A percentile compares a stretch with the other conserved stretches of the same genome.
These are phyloP conservation scores for Lypha dubia DNA, from an alignment of 2,888 invertebrate genomes.

Conservation along the genomic window DNA sequence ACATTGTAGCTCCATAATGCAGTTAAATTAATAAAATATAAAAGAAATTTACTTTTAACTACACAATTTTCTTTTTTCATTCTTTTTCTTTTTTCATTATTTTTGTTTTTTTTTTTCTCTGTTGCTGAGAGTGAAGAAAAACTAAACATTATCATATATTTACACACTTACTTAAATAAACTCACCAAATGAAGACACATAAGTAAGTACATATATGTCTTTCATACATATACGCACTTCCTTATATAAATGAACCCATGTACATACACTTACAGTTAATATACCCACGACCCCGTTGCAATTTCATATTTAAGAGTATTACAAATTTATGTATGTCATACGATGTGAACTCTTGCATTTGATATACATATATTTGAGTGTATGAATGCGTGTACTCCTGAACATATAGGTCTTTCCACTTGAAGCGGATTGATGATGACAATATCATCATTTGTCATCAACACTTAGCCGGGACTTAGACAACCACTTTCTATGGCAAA, in stretches of 20 bases:
- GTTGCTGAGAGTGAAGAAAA: conserved; percentile 1
- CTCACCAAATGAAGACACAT: neutral
- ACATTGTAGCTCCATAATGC: conserved; percentile 48
- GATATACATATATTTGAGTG: neutral
- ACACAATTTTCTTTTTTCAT: too few relatives aligned
- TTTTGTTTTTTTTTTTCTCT: neutral
- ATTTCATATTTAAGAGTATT: conserved; percentile 12
- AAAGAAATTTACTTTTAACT: conserved; percentile 48
- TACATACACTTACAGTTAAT: neutral
- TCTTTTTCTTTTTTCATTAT: too few relatives aligned
- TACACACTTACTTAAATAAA: conserved; percentile 43
- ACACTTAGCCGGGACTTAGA: too few relatives aligned
- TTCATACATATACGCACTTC: neutral
- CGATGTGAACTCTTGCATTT: neutral
- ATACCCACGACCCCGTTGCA: conserved; percentile 49
- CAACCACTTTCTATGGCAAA: too few relatives aligned
- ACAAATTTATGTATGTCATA: conserved; percentile 25
- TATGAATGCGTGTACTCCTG: neutral
- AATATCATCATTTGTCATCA: too few relatives aligned
- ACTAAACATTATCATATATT: conserved; percentile 43
- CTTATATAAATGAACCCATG: neutral
- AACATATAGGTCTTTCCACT: neutral
- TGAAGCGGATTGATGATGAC: too few relatives aligned
- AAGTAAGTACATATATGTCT: neutral
- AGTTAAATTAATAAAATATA: conserved; percentile 51